Conservation (phyloP, 2,888 invertebrate species). For the Drosophila barbarae region DNA sequence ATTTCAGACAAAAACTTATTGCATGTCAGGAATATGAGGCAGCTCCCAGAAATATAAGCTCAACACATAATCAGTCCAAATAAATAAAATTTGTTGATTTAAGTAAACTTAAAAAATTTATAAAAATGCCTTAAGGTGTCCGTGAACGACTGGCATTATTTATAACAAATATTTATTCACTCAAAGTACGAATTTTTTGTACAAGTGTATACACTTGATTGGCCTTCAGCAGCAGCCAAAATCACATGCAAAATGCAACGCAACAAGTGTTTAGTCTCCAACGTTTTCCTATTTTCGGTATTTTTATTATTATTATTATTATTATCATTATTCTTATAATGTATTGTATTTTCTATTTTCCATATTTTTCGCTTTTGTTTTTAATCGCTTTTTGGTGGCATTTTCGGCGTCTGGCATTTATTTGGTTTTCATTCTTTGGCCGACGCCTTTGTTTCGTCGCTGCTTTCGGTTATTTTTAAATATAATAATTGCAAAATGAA, state of each 20-base stretch:
- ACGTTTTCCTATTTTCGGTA: conserved; percentile 6
- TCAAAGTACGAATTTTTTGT: background rate
- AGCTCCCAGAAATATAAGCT: background rate
- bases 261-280: conserved; percentile 34
- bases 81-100: background rate
- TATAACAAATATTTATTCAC: background rate
- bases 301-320: conserved; percentile 12
- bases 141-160: background rate
- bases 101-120: background rate
- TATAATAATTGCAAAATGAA: conserved; percentile 45
- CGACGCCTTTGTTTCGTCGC: conserved; percentile 27
- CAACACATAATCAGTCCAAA: background rate
- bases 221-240: conserved; percentile 10
- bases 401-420: conserved; percentile 53
- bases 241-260: conserved; percentile 17
- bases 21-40: conserved; percentile 10
- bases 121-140: background rate
- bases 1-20: background rate
- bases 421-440: conserved; percentile 32
- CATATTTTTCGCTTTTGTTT: background rate
- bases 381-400: conserved; percentile 32
- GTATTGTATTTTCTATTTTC: conserved; percentile 4
- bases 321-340: background rate
- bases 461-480: conserved; percentile 42
- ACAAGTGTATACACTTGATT: conserved; percentile 4